phyloP scores from a whole-genome alignment of 1,140 invertebrate genomes.

The Drosophila obscura region DNA sequence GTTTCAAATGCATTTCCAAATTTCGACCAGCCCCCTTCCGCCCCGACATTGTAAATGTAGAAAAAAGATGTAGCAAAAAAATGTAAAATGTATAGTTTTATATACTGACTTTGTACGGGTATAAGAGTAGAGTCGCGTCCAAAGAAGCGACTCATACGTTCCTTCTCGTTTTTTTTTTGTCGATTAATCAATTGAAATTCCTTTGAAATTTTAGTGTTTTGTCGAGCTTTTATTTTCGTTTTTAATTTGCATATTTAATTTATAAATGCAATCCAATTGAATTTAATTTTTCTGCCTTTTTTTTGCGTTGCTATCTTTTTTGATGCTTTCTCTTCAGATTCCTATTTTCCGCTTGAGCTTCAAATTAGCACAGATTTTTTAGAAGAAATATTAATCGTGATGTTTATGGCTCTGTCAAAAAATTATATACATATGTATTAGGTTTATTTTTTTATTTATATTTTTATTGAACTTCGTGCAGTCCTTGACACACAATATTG shows the following conservation, averaged over 20 bases:
- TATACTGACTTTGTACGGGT: no score
- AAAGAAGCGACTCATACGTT: no score
- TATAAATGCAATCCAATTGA: conserved; percentile 19
- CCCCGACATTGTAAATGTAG: no score
- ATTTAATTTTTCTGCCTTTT: background rate
- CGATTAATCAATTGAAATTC: conserved; percentile 59
- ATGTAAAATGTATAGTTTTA: no score
- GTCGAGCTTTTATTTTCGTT: conserved; percentile 21
- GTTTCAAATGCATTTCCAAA: no score
- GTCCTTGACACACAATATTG: no score
- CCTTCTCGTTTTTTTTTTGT: background rate
- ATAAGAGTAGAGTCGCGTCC: no score
- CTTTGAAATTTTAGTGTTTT: conserved; percentile 37
- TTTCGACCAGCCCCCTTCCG: no score
- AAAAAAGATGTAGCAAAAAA: no score
- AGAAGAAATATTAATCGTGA: background rate
- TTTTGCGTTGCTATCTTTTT: background rate
- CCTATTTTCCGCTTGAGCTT: conserved; percentile 11
- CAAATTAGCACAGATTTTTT: conserved; percentile 25
- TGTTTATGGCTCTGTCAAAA: background rate
- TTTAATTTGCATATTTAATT: conserved; percentile 62
- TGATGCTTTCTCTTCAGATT: background rate
- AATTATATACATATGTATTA: no score
- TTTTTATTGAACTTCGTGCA: no score
- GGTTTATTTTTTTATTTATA: no score